Base-by-base conservation (phyloP, 2,797 vertebrate genomes). In the Oophaga sylvatica region DNA sequence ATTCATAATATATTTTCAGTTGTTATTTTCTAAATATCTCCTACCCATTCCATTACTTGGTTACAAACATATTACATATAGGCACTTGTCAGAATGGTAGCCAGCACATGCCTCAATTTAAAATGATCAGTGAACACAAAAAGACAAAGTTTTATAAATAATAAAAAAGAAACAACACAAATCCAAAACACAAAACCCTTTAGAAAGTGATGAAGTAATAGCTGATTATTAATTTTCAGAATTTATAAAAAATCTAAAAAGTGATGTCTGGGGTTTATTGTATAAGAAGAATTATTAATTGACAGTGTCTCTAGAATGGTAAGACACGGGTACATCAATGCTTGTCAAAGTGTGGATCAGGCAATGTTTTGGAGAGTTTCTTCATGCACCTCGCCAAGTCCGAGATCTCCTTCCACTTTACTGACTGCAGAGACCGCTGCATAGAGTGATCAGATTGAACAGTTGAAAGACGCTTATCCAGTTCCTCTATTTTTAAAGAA, bases 381-480 rank as follows among this genome's bases (percentile, higher is more conserved):
- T 26, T 90, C 83, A 87, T 35, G 0, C 15, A 90, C 81, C 84
- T 83, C 79, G 78, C 76, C 84, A 90, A 70, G 67, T 84, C 75
- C 45, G 87, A 91, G 65, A 90, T 89, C 87, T 91, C 89, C n/a
- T 89, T 89, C 87, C 57, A 83, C 13, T 89, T 90, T 70, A 90
- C 19, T 70, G 41, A 83, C 57, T 90, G 81, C 88, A 91, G 80
- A 89, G 89, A 88, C 7, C 53, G 81, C 22, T 31, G 76, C 80
- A 91, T 90, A 68, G 87, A 87, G 60, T 87, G 76, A 65, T 91
- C 91, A 77, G 79, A 90, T 81, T 91, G 91, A 84, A 91, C 11
- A 77, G 48, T 78, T 87, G 86, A 90, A 83, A 91, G 85, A 29
- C 87, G 87, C 86, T 60, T 22, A 57, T 93, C 89, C 90, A 93